These are phyloP conservation scores for Chelonia mydas DNA, from an alignment of 2,797 vertebrate genomes.

Conservation along the genomic window DNA sequence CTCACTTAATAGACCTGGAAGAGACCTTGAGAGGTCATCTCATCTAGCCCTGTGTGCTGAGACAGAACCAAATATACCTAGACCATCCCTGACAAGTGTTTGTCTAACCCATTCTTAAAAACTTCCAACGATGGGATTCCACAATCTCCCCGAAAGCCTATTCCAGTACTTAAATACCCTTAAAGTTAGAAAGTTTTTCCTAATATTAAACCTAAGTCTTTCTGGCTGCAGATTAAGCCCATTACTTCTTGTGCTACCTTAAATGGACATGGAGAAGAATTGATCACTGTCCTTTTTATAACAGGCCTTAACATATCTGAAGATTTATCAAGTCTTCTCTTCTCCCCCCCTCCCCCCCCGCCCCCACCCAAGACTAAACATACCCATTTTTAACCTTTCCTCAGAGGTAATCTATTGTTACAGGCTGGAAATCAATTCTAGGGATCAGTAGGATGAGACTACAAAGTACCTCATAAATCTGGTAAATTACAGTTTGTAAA, in stretches of 20 bases:
- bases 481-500: neutral
- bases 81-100: neutral
- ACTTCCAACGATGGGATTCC: neutral
- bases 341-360: rapidly evolving
- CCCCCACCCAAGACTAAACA: neutral
- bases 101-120: neutral
- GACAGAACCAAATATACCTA: neutral
- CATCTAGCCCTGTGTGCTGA: neutral
- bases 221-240: neutral
- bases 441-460: neutral
- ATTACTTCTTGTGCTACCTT: neutral
- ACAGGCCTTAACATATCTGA: neutral
- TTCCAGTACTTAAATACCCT: neutral
- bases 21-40: neutral
- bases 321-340: neutral
- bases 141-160: neutral
- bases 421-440: neutral
- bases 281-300: neutral
- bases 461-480: neutral
- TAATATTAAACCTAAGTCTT: neutral
- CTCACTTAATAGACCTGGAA: neutral
- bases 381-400: neutral
- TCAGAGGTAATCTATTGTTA: neutral
- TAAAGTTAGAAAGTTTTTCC: neutral
- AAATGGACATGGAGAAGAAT: neutral